These are phyloP conservation scores for Artemia sinica DNA, from an alignment of 2,888 invertebrate genomes.

Conservation along the genomic window DNA sequence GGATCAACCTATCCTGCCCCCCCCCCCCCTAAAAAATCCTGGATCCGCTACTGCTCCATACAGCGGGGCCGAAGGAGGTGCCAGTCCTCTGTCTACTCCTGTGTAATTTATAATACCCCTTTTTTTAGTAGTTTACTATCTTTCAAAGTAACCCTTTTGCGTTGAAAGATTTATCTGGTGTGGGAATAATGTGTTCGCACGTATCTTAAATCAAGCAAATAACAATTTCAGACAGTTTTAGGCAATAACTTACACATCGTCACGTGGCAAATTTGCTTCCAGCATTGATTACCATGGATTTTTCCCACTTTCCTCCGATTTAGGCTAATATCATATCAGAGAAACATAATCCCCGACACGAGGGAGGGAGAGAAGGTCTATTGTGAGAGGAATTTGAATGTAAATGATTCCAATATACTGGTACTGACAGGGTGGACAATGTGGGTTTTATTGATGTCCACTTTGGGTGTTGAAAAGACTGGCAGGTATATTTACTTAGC, in stretches of 20 bases:
- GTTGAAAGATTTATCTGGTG: too few species aligned
- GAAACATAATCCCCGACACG: constrained; percentile 5
- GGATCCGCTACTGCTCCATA: too few species aligned
- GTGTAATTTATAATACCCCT: too few species aligned
- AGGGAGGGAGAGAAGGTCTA: not conserved
- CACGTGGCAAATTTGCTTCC: constrained; percentile 12
- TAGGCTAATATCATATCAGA: constrained; percentile 7
- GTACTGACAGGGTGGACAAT: constrained; percentile 11
- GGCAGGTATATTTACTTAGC: constrained; percentile 4
- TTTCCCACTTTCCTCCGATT: constrained; percentile 7
- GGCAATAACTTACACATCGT: not conserved
- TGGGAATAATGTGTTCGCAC: too few species aligned
- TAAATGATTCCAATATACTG: constrained; percentile 14
- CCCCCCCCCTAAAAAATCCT: too few species aligned
- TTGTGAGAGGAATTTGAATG: constrained; percentile 4
- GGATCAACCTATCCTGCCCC: too few species aligned
- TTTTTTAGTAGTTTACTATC: too few species aligned
- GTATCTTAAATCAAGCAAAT: not conserved
- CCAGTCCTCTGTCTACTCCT: too few species aligned
- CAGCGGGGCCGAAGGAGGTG: too few species aligned
- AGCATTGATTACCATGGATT: constrained; percentile 8
- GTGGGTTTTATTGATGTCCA: constrained; percentile 9
- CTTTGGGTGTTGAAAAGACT: not conserved
- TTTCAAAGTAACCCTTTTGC: too few species aligned
- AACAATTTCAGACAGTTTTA: not conserved